A percentile compares a stretch with the other conserved stretches of the same genome.
phyloP scores from a whole-genome alignment of 2,888 invertebrate genomes.

The Hermaeophaga mercurialis region DNA sequence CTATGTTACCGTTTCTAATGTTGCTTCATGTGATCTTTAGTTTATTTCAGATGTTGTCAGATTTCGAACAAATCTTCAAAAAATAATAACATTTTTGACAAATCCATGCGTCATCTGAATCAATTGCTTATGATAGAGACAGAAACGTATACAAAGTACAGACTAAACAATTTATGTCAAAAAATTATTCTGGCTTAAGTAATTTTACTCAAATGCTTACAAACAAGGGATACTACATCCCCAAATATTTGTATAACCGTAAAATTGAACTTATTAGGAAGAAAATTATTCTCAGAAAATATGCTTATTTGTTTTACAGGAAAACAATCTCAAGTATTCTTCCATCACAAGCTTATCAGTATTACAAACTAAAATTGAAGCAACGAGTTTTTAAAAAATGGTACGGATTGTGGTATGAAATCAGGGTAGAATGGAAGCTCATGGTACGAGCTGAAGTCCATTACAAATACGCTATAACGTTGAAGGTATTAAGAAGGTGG shows the following conservation, averaged over 20 bases:
- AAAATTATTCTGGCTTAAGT: neutral
- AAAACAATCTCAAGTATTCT: constrained; percentile 45
- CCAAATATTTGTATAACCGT: constrained; percentile 39
- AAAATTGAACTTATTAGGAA: constrained; percentile 39
- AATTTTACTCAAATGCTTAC: constrained; percentile 20
- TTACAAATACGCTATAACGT: constrained; percentile 40
- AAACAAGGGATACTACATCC: constrained; percentile 34
- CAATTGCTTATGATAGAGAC: too few species aligned
- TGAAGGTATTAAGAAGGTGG: constrained; percentile 40
- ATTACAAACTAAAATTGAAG: constrained; percentile 34
- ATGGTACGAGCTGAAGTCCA: constrained; percentile 46
- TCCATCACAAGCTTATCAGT: constrained; percentile 41
- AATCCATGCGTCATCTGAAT: too few species aligned
- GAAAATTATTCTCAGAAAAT: constrained; percentile 45
- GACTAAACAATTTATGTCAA: too few species aligned
- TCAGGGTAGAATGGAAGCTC: constrained; percentile 45
- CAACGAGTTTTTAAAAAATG: constrained; percentile 39
- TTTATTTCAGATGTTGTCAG: too few species aligned
- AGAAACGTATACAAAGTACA: too few species aligned
- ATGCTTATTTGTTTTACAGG: constrained; percentile 45
- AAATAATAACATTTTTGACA: too few species aligned
- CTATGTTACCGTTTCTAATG: too few species aligned
- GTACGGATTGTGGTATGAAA: constrained; percentile 42
- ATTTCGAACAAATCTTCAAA: too few species aligned
- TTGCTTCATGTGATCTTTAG: too few species aligned